Percentiles rank a stretch among this genome's conserved stretches.
phyloP scores from a whole-genome alignment of 2,888 invertebrate species.

The Melieria crassipennis region DNA sequence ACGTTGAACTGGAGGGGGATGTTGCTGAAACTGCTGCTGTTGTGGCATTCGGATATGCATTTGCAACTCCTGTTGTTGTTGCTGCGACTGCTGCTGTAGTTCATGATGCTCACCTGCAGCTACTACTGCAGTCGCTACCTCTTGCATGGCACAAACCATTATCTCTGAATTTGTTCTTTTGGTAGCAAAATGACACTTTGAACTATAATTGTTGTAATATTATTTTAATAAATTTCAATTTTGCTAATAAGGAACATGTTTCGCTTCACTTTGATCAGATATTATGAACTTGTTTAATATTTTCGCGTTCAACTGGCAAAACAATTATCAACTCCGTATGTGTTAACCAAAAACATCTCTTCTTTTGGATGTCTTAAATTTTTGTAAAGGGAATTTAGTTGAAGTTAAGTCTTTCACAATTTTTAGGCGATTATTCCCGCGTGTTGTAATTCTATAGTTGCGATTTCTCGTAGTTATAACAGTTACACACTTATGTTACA shows the following conservation, averaged over 20 bases:
- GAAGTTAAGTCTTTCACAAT: conserved; percentile 37
- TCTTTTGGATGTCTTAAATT: conserved; percentile 14
- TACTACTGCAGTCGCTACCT: conserved; percentile 47
- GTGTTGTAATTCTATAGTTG: conserved; percentile 25
- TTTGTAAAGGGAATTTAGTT: conserved; percentile 19
- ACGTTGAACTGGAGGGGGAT: conserved; percentile 16
- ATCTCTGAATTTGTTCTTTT: conserved; percentile 48
- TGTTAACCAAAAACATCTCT: conserved; percentile 21
- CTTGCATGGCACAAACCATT: conserved; percentile 67
- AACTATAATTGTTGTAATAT: conserved; percentile 44
- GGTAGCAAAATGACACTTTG: conserved; percentile 60
- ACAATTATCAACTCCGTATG: background rate
- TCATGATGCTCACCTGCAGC: conserved; percentile 46
- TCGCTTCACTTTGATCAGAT: conserved; percentile 29
- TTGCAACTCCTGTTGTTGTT: conserved; percentile 46
- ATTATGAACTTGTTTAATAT: no score
- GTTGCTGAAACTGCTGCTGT: conserved; percentile 41
- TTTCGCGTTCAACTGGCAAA: no score
- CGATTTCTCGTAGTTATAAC: conserved; percentile 19
- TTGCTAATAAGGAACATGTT: conserved; percentile 62
- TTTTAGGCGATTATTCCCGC: conserved; percentile 5
- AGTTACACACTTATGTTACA: no score
- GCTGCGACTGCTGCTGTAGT: conserved; percentile 50
- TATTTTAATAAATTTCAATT: conserved; percentile 50
- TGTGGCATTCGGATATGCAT: conserved; percentile 36